Base-by-base conservation (phyloP, 2,113 vertebrate genomes). In the Chroicocephalus ridibundus region DNA sequence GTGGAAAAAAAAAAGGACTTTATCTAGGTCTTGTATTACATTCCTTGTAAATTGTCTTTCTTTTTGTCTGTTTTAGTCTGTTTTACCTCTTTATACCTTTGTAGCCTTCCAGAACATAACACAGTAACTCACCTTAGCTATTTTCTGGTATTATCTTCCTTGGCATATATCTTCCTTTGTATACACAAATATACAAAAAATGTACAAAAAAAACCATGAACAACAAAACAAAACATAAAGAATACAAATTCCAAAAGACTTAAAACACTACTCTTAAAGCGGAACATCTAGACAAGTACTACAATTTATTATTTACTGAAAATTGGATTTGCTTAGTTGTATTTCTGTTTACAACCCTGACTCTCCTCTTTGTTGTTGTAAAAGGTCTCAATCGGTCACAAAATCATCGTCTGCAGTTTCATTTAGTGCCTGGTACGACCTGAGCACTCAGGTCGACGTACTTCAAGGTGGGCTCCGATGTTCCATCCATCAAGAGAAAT, bases 381-480 rank as follows among this genome's bases (percentile, higher is more conserved):
- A 13, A 68, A 71, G 10, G 38, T 31, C 19, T 47, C 19, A 78
- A 0, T 4, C 0, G 1, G 4, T 52, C 61, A 69, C 5, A 74
- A 72, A 88, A 81, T 40, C 25, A 27, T 8, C 5, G 3, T 47
- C 44, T 49, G 47, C 9, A 4, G 0, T 71, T 86, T 57, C 1
- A 0, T n/a, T 82, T 29, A 20, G 20, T n/a, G 8, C 9, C 34
- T 64, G 55, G 22, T 24, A 38, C 9, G 27, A 72, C 32, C 25
- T 62, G 15, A 27, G 6, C 1, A 1, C 8, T 68, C 57, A 34
- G 13, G 12, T 10, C 0, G 0, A 60, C 0, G 2, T 7, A 47
- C 24, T 61, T 62, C 24, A 29, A 68, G 20, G 17, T 60, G 42
- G 24, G 11, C 17, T 78, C 20, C 87, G 34, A 27, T 25, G 6